Percentiles rank a stretch among this genome's conserved stretches.
phyloP scores from a whole-genome alignment of 1,140 invertebrate genomes.

The Phocides pigmalion region DNA sequence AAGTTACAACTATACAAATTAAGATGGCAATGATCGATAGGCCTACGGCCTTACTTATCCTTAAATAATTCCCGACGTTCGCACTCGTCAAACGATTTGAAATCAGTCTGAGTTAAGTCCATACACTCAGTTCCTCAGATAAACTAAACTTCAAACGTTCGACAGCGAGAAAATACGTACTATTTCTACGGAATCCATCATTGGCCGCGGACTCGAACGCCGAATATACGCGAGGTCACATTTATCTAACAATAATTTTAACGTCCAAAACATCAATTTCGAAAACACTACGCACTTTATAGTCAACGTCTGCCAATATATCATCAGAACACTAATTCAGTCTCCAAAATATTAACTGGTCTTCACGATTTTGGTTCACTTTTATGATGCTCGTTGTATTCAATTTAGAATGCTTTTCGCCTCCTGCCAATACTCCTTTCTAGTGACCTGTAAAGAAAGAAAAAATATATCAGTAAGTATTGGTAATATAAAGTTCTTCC shows the following conservation, averaged over 20 bases:
- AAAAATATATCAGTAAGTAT: background rate
- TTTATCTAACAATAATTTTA: constrained; percentile 46
- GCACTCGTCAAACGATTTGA: constrained; percentile 1
- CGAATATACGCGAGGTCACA: constrained; percentile 49
- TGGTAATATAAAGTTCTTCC: too few relatives aligned
- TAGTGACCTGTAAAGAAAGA: constrained; percentile 8
- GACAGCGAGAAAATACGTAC: constrained; percentile 7
- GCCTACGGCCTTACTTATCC: constrained; percentile 21
- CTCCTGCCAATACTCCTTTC: background rate
- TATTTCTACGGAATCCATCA: constrained; percentile 31
- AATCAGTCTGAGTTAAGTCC: constrained; percentile 19
- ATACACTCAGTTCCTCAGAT: constrained; percentile 17
- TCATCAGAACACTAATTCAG: constrained; percentile 56
- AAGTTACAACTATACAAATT: constrained; percentile 28
- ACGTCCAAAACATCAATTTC: constrained; percentile 51
- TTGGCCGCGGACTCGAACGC: background rate
- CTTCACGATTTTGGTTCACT: constrained; percentile 46
- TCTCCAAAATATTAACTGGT: constrained; percentile 56
- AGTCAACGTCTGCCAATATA: constrained; percentile 42
- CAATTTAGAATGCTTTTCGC: constrained; percentile 8
- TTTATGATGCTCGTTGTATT: constrained; percentile 55
- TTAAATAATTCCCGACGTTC: constrained; percentile 10
- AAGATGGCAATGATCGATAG: constrained; percentile 29
- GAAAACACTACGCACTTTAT: constrained; percentile 26
- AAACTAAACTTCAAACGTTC: constrained; percentile 16